Evolutionary conservation across 2,888 invertebrate species (phyloP).

Genomic region (Sarcophaga caerulescens): DNA sequence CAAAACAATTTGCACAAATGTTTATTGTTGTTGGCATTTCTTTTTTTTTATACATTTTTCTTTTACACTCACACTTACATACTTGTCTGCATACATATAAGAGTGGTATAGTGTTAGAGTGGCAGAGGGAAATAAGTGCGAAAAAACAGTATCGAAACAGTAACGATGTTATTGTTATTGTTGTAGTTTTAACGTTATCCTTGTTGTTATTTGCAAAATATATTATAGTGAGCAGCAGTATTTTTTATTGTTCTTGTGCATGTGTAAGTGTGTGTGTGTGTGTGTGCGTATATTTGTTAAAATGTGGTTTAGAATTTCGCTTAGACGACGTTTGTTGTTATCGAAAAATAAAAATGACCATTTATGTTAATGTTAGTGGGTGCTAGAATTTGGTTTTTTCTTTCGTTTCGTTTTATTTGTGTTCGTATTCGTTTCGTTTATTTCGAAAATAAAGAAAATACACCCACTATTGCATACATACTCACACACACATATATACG

Average conservation of each 20-base stretch:
- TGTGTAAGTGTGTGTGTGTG: neutral
- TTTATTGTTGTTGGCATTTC: conserved; percentile 32
- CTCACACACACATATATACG: neutral
- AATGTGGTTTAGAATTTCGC: conserved; percentile 31
- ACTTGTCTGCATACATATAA: neutral
- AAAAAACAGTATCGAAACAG: neutral
- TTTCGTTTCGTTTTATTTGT: neutral
- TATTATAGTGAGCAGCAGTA: conserved; percentile 8
- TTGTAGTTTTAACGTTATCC: neutral
- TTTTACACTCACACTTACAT: too few species aligned
- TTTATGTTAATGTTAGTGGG: neutral
- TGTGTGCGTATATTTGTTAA: neutral
- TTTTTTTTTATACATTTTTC: neutral
- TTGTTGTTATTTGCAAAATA: conserved; percentile 11
- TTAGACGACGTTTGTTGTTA: conserved; percentile 42
- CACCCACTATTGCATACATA: neutral
- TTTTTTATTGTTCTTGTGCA: neutral
- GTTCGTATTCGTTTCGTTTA: neutral
- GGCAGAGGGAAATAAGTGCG: neutral
- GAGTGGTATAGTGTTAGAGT: neutral
- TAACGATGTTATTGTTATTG: neutral
- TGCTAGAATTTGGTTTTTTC: neutral
- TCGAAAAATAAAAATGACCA: conserved; percentile 50
- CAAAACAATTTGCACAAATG: conserved; percentile 50
- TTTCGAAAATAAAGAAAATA: neutral